Percentiles rank a stretch among this genome's conserved stretches.
Evolutionary conservation across 2,113 vertebrate species (phyloP).

Genomic region (Arizona elegans): DNA sequence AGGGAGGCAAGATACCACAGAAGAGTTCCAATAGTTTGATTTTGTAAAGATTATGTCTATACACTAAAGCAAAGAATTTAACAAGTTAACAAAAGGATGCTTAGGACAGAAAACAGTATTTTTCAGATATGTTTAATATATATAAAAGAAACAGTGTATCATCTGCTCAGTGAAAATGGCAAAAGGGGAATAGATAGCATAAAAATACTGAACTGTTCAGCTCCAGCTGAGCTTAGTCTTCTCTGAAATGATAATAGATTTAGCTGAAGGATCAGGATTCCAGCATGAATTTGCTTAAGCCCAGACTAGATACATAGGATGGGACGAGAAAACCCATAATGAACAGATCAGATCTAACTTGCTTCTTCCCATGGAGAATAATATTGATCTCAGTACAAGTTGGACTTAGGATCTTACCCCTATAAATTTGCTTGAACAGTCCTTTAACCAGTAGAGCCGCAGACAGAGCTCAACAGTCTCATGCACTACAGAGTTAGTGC

Average conservation of each 20-base stretch:
- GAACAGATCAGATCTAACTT: background rate
- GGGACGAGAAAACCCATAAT: background rate
- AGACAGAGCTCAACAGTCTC: background rate
- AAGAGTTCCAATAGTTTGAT: background rate
- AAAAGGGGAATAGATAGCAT: background rate
- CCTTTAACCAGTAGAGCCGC: background rate
- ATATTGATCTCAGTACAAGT: background rate
- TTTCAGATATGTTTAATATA: background rate
- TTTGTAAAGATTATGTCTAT: background rate
- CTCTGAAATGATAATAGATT: background rate
- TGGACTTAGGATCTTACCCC: background rate
- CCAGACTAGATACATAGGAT: background rate
- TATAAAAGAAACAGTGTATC: background rate
- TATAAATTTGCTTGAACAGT: background rate
- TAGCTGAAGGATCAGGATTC: background rate
- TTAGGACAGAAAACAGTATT: background rate
- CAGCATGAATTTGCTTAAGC: background rate
- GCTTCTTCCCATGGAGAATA: background rate
- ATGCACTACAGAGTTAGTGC: background rate
- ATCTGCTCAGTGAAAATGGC: background rate
- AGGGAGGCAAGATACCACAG: background rate
- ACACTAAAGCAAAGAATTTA: background rate
- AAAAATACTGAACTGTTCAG: background rate
- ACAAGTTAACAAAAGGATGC: background rate
- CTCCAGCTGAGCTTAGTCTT: background rate